Evolutionary conservation across 1,140 invertebrate genomes (phyloP).

Genomic region (Babylonia areolata): DNA sequence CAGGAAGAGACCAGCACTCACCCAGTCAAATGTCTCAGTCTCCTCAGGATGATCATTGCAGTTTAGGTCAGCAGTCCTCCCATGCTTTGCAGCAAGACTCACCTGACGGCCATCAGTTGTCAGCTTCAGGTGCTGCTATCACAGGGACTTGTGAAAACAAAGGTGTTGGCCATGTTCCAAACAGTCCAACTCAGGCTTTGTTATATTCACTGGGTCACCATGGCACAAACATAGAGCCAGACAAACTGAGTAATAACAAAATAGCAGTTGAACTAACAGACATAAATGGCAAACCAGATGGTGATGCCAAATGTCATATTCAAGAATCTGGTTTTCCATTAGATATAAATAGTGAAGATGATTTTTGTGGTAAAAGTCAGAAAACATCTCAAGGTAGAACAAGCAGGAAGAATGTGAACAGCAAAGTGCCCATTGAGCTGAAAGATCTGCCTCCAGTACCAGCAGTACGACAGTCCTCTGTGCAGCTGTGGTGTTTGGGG

Average conservation of each 20-base stretch:
- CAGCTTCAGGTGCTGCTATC: not conserved
- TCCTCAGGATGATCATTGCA: not conserved
- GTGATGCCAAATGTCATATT: not conserved
- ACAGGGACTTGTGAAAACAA: not conserved
- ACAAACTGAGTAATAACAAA: not conserved
- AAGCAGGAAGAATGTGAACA: not conserved
- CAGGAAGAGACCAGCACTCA: not conserved
- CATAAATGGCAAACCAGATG: not conserved
- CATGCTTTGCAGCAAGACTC: not conserved
- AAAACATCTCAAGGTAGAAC: not conserved
- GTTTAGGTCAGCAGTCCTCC: not conserved
- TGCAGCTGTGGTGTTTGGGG: not conserved
- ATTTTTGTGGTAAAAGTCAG: not conserved
- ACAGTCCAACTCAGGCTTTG: not conserved
- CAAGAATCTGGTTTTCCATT: not conserved
- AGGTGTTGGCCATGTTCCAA: not conserved
- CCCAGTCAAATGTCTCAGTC: no score
- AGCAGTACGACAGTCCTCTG: not conserved
- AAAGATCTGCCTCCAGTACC: not conserved
- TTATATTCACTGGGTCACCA: not conserved
- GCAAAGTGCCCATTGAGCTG: not conserved
- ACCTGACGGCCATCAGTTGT: not conserved
- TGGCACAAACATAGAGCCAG: not conserved
- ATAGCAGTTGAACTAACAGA: not conserved
- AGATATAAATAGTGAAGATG: not conserved